Evolutionary conservation across 2,797 vertebrate genomes (phyloP).

Genomic region (Hippopotamyrus pictus): DNA sequence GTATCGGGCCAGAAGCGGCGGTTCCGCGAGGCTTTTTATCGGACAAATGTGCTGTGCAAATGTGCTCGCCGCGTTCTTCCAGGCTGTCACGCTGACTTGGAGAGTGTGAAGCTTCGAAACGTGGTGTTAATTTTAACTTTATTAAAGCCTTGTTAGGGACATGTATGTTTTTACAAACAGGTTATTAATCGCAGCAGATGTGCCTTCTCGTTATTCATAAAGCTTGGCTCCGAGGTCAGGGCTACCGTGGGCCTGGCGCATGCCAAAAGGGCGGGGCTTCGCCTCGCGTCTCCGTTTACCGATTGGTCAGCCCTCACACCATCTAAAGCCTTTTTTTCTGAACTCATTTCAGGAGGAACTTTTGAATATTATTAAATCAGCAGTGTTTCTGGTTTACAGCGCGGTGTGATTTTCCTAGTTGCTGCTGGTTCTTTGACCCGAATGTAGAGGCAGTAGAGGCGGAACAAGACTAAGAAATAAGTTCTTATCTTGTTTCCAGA

Average conservation of each 20-base stretch:
- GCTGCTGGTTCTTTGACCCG: neutral
- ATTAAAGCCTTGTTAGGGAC: conserved; percentile 45
- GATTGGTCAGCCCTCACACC: neutral
- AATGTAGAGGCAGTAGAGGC: neutral
- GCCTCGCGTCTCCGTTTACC: neutral
- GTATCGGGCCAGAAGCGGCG: conserved; percentile 33
- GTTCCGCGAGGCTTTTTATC: conserved; percentile 41
- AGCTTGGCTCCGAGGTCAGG: conserved; percentile 34
- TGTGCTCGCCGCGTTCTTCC: conserved; percentile 35
- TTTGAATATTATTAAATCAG: neutral
- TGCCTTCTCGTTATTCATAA: conserved; percentile 36
- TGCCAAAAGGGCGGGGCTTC: neutral
- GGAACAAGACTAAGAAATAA: neutral
- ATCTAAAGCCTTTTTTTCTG: neutral
- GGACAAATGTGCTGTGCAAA: conserved; percentile 39
- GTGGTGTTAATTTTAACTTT: conserved; percentile 48
- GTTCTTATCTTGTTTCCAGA: neutral
- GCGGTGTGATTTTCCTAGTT: neutral
- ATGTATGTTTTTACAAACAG: conserved; percentile 48
- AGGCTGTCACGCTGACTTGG: conserved; percentile 29
- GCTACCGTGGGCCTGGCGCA: conserved; percentile 24
- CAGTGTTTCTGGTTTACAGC: neutral
- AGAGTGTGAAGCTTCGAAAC: conserved; percentile 33
- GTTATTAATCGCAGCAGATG: conserved; percentile 44
- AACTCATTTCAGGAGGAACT: neutral